Percentiles rank a stretch among this genome's conserved stretches.
Conservation (phyloP, 2,797 vertebrate genomes). For the Odontamblyopus rebecca region DNA sequence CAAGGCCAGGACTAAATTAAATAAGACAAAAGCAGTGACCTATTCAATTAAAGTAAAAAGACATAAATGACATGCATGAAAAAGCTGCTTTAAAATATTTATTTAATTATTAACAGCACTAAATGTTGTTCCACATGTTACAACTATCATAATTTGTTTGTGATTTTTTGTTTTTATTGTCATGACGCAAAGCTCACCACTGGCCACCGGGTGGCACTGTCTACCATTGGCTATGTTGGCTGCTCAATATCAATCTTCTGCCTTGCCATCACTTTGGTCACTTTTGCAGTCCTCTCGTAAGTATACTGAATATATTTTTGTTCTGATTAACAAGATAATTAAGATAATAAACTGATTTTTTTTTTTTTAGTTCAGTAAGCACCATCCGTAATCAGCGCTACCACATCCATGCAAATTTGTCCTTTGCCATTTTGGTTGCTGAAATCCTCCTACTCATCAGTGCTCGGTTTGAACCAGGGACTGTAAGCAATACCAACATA, state of each 20-base stretch:
- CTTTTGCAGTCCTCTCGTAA: slow-evolving; percentile 95
- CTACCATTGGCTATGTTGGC: slow-evolving; percentile 92
- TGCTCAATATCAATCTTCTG: slow-evolving; percentile 94
- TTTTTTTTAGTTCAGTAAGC: slow-evolving; percentile 86
- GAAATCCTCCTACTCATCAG: slow-evolving; percentile 92
- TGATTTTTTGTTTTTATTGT: slow-evolving; percentile 4
- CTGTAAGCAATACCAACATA: slow-evolving; percentile 71
- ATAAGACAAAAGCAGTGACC: background rate
- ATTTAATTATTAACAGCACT: background rate
- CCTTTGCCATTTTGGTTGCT: slow-evolving; percentile 90
- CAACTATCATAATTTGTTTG: background rate
- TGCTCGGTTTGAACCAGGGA: slow-evolving; percentile 84
- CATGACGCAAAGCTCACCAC: slow-evolving; percentile 76
- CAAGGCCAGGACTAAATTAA: background rate
- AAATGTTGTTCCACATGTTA: background rate
- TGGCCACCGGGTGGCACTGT: slow-evolving; percentile 92
- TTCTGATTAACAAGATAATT: background rate
- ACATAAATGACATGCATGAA: no score
- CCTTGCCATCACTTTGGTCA: slow-evolving; percentile 89
- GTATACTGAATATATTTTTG: slow-evolving; percentile 61
- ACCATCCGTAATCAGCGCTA: slow-evolving; percentile 95
- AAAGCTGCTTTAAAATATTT: background rate
- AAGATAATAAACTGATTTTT: background rate
- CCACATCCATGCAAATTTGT: slow-evolving; percentile 96
- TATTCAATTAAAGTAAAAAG: background rate